Conservation (phyloP, 2,888 invertebrate species). For the Pycnomerus fuliginosus region DNA sequence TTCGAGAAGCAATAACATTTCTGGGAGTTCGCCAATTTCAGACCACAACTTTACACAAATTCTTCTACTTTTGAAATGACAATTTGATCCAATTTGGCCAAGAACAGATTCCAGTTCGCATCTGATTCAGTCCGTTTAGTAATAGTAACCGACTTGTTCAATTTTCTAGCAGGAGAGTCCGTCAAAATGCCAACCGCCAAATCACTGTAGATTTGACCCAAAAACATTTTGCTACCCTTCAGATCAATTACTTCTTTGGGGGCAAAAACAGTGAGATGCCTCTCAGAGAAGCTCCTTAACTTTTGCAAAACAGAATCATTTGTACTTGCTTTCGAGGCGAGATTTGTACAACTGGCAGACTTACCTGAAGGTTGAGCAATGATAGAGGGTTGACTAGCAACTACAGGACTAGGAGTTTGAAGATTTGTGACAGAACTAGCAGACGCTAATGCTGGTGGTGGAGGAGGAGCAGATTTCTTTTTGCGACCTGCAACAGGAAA, state of each 20-base stretch:
- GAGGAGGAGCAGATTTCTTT: constrained; percentile 62
- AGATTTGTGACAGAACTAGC: constrained; percentile 40
- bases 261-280: background rate
- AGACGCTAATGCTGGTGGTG: constrained; percentile 50
- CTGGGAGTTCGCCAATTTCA: too few species aligned
- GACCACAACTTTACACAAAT: constrained; percentile 43
- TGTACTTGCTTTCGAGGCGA: background rate
- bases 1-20: too few species aligned
- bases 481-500: constrained; percentile 54
- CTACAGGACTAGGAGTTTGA: constrained; percentile 50
- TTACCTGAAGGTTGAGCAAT: constrained; percentile 30
- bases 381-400: constrained; percentile 48
- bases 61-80: constrained; percentile 53
- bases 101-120: constrained; percentile 56
- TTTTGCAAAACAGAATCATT: constrained; percentile 6
- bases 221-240: background rate
- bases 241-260: too few species aligned
- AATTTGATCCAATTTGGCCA: constrained; percentile 55
- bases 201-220: constrained; percentile 10
- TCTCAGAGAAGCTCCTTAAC: constrained; percentile 11
- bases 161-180: background rate
- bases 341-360: constrained; percentile 11
- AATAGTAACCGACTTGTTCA: background rate
- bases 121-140: constrained; percentile 26
- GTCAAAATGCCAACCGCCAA: background rate